Evolutionary conservation across 2,113 vertebrate genomes (phyloP).

Genomic region (Tiliqua scincoides): DNA sequence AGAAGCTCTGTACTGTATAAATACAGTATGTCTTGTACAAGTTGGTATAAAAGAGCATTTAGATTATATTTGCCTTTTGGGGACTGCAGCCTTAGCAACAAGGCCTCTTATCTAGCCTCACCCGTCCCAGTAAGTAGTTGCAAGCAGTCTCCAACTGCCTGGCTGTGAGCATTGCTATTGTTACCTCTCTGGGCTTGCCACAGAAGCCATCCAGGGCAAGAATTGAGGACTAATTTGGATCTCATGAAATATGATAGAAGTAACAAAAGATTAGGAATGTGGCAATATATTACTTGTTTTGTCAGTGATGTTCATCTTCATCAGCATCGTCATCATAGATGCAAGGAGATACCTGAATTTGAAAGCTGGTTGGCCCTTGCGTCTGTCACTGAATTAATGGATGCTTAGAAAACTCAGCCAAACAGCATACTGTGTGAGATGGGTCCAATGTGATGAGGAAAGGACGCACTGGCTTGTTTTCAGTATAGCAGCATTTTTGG

Average conservation of each 20-base stretch:
- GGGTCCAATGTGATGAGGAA: background rate
- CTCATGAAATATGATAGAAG: conserved; percentile 24
- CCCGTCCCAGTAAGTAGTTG: conserved; percentile 11
- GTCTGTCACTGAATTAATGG: conserved; percentile 38
- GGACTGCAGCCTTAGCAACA: background rate
- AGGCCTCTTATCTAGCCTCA: background rate
- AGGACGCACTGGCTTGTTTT: background rate
- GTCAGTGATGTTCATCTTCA: conserved; percentile 14
- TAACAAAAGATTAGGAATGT: background rate
- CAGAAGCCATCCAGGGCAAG: conserved; percentile 26
- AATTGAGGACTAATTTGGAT: background rate
- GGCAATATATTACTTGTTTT: conserved; percentile 1
- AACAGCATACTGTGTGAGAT: background rate
- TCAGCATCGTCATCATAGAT: background rate
- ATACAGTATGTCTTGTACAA: background rate
- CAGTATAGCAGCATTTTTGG: background rate
- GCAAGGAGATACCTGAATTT: conserved; percentile 27
- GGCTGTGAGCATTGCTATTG: background rate
- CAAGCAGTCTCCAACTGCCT: conserved; percentile 26
- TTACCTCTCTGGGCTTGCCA: background rate
- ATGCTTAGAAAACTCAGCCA: conserved; percentile 50
- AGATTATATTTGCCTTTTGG: background rate
- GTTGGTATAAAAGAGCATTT: background rate
- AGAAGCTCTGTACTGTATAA: background rate
- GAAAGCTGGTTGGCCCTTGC: conserved; percentile 36